phyloP scores from a whole-genome alignment of 2,797 vertebrate species.

The Avahi laniger region DNA sequence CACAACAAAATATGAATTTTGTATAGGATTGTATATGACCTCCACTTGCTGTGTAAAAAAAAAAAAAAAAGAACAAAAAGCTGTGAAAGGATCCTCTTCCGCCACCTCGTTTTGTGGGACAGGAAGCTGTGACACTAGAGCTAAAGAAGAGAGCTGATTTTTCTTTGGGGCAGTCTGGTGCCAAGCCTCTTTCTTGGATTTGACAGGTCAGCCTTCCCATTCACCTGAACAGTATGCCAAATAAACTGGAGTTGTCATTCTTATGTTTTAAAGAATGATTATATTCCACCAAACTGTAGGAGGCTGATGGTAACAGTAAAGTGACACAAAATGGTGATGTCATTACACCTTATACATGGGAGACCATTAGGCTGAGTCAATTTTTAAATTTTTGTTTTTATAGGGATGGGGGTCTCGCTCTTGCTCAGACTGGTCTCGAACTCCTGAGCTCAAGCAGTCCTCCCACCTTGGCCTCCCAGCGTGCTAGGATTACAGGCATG shows the following conservation, averaged over 20 bases:
- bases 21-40: background rate
- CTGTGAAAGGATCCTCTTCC: background rate
- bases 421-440: no score
- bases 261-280: slow-evolving; percentile 28
- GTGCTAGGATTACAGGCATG: no score
- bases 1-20: slow-evolving; percentile 48
- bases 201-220: background rate
- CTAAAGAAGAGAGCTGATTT: background rate
- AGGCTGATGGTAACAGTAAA: background rate
- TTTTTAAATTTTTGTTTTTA: background rate
- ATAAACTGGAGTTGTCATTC: slow-evolving; percentile 25
- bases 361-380: background rate
- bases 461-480: no score
- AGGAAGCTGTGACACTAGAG: background rate
- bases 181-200: background rate
- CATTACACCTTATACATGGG: background rate
- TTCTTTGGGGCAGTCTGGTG: background rate
- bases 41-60: background rate
- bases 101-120: background rate
- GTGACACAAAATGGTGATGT: background rate
- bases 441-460: no score
- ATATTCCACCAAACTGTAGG: background rate
- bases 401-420: no score
- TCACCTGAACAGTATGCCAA: background rate
- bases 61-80: background rate